phyloP scores from a whole-genome alignment of 2,113 vertebrate species.

The Meles meles region DNA sequence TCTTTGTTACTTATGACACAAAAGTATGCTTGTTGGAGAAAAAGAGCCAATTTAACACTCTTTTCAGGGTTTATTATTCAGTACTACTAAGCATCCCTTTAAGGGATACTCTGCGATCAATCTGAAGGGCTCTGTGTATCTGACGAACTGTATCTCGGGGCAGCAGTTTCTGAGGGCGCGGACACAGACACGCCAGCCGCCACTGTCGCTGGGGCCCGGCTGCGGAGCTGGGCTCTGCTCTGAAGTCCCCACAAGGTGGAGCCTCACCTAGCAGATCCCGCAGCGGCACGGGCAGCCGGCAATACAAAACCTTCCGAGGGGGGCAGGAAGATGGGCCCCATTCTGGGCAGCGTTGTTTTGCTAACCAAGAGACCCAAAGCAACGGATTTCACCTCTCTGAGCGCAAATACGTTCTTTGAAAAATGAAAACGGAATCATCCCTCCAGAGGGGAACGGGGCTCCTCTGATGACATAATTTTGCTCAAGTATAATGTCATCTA shows the following conservation, averaged over 20 bases:
- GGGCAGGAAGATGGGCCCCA: fast-evolving
- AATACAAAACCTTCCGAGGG: fast-evolving
- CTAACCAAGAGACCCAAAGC: not conserved
- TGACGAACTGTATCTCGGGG: not conserved
- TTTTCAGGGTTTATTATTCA: not conserved
- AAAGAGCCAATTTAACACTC: not conserved
- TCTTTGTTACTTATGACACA: not conserved
- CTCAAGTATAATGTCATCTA: not conserved
- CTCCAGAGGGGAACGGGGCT: not conserved
- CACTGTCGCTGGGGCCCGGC: fast-evolving
- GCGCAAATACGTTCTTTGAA: not conserved
- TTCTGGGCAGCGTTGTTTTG: fast-evolving
- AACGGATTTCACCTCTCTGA: not conserved
- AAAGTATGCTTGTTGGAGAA: not conserved
- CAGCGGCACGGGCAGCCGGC: not conserved
- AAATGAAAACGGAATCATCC: not conserved
- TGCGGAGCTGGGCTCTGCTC: not conserved
- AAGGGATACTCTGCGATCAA: not conserved
- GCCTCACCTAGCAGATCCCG: constrained; percentile 10
- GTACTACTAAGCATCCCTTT: not conserved
- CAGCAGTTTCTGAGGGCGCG: not conserved
- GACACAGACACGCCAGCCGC: not conserved
- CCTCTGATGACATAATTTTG: not conserved
- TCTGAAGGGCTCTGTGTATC: not conserved
- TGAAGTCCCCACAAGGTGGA: constrained; percentile 71